A percentile compares a stretch with the other conserved stretches of the same genome.
phyloP scores from a whole-genome alignment of 1,140 invertebrate species.

The Drosophila kohkoa region DNA sequence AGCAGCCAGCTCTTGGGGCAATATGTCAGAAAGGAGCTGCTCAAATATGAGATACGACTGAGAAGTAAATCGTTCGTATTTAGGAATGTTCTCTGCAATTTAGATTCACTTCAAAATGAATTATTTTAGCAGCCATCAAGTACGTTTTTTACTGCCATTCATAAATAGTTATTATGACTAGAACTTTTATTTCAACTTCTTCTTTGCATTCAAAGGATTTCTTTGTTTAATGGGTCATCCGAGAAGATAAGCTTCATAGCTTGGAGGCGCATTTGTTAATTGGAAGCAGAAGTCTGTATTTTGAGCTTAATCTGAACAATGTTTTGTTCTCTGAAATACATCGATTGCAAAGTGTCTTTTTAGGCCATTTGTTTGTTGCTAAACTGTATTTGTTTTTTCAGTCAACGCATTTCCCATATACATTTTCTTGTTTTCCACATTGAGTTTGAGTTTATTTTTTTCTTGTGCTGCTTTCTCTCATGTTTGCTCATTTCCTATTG shows the following conservation, averaged over 20 bases:
- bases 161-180: too few relatives aligned
- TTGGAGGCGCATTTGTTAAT: background rate
- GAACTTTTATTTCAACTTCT: too few relatives aligned
- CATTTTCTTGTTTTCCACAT: constrained; percentile 3
- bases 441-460: background rate
- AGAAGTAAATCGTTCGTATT: background rate
- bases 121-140: background rate
- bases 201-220: too few relatives aligned
- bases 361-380: background rate
- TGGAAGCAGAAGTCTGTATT: background rate
- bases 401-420: constrained; percentile 3
- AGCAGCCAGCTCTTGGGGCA: background rate
- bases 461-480: background rate
- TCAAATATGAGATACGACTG: background rate
- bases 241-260: background rate
- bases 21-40: background rate
- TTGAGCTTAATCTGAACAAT: background rate
- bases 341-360: background rate
- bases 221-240: background rate
- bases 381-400: background rate
- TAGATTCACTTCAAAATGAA: background rate
- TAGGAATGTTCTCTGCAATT: background rate
- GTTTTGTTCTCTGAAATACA: background rate
- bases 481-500: constrained; percentile 34
- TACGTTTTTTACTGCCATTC: too few relatives aligned